Evolutionary conservation across 92 coral and sea anemone species (phyloP).

Genomic region (Hydrozoanthus gracilis): DNA sequence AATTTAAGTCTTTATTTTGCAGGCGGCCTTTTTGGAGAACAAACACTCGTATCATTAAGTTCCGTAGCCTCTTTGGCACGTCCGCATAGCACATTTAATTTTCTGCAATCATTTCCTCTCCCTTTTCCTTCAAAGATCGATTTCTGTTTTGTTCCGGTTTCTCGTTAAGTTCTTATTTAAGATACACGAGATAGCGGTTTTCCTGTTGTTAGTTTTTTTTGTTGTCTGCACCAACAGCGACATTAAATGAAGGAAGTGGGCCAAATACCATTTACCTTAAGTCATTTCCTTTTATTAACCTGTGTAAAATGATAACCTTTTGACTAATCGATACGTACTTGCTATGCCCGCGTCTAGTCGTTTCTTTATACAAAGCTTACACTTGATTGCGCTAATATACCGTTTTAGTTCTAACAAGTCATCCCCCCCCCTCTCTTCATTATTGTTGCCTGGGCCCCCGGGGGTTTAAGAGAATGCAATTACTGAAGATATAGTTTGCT

Average conservation of each 20-base stretch:
- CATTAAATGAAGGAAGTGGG: slow-evolving; percentile 12
- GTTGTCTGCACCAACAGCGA: neutral
- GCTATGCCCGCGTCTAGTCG: too few species aligned
- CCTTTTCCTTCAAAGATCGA: slow-evolving; percentile 5
- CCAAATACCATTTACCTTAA: slow-evolving; percentile 17
- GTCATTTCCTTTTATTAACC: slow-evolving; percentile 30
- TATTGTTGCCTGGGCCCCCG: too few species aligned
- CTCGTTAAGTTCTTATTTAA: slow-evolving; percentile 3
- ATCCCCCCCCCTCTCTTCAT: too few species aligned
- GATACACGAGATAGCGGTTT: slow-evolving; percentile 12
- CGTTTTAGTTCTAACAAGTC: too few species aligned
- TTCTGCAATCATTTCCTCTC: neutral
- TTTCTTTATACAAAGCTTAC: too few species aligned
- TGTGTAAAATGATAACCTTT: neutral
- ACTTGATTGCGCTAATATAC: too few species aligned
- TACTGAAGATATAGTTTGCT: too few species aligned
- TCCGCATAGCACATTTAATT: neutral
- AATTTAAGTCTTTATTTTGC: neutral
- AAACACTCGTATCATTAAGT: neutral
- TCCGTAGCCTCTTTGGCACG: neutral
- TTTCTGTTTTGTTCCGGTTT: slow-evolving; percentile 28
- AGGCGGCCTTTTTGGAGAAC: neutral
- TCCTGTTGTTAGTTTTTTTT: neutral
- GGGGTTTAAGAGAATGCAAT: too few species aligned
- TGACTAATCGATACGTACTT: neutral